These are phyloP conservation scores for Tetramorium simillimum DNA, from an alignment of 1,140 invertebrate species.

Conservation along the genomic window DNA sequence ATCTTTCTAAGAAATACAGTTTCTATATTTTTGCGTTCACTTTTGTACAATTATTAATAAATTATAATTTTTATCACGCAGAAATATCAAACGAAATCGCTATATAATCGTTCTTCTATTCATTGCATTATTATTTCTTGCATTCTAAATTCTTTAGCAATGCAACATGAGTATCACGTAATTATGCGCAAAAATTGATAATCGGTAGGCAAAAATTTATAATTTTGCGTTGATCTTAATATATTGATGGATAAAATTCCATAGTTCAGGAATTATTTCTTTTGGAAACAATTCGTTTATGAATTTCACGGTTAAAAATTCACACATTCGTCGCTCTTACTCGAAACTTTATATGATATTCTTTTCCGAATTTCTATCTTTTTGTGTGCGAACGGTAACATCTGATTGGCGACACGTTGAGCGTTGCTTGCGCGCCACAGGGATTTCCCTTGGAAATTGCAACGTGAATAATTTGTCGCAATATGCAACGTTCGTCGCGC, in stretches of 20 bases:
- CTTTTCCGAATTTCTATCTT: background rate
- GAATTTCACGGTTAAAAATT: background rate
- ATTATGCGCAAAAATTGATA: background rate
- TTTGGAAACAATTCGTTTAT: slow-evolving; percentile 36
- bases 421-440: slow-evolving; percentile 1
- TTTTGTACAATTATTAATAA: background rate
- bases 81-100: background rate
- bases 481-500: slow-evolving; percentile 28
- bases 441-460: slow-evolving; percentile 51
- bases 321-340: slow-evolving; percentile 7
- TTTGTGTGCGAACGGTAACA: background rate
- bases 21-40: background rate
- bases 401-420: slow-evolving; percentile 35
- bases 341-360: background rate
- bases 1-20: background rate
- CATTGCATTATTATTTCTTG: background rate
- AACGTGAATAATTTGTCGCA: slow-evolving; percentile 56
- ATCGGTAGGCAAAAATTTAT: background rate
- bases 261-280: no score
- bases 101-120: background rate
- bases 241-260: no score
- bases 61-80: background rate
- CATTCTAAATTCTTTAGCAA: background rate
- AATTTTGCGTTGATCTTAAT: no score
- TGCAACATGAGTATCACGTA: background rate